Evolutionary conservation across 2,888 invertebrate genomes (phyloP).

Genomic region (Tyria jacobaeae): DNA sequence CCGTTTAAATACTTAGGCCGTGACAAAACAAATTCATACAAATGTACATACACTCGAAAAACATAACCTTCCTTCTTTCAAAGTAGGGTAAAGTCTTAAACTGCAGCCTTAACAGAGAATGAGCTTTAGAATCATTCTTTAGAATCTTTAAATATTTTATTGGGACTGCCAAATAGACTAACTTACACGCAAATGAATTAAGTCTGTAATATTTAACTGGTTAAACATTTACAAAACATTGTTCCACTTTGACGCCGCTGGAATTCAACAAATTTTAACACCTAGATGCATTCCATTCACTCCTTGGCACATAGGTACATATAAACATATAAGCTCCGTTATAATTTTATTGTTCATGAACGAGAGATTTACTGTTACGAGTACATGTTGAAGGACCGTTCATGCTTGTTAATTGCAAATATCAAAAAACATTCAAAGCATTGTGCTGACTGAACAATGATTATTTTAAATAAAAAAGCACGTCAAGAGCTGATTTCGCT

Average conservation of each 20-base stretch:
- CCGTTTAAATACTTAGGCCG: no score
- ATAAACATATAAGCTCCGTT: no score
- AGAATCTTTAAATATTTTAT: no score
- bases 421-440: not conserved
- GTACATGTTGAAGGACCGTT: not conserved
- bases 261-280: constrained; percentile 23
- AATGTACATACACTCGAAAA: no score
- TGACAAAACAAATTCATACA: no score
- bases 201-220: not conserved
- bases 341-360: constrained; percentile 44
- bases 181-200: not conserved
- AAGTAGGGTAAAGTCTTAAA: no score
- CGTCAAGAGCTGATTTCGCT: not conserved
- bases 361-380: constrained; percentile 30
- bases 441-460: not conserved
- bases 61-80: no score
- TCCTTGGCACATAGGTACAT: constrained; percentile 23
- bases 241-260: constrained; percentile 22
- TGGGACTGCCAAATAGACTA: no score
- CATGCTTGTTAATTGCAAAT: not conserved
- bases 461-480: not conserved
- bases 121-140: no score
- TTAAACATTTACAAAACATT: constrained; percentile 11
- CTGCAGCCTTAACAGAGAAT: no score
- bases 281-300: constrained; percentile 12